A percentile compares a stretch with the other conserved stretches of the same genome.
These are phyloP conservation scores for Athrips mouffetella DNA, from an alignment of 2,888 invertebrate species.

Conservation along the genomic window DNA sequence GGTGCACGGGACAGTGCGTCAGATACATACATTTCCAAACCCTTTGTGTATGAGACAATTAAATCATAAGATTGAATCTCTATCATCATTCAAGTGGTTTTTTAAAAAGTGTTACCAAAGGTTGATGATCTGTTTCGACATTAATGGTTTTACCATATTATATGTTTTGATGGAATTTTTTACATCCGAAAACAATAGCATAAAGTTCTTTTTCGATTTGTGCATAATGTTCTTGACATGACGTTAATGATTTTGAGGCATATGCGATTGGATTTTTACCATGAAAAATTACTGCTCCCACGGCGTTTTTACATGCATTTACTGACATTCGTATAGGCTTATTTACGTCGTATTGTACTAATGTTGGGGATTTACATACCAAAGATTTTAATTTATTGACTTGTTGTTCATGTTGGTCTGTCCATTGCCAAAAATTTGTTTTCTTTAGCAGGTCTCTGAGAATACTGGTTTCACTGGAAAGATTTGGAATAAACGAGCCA, in stretches of 20 bases:
- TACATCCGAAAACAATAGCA: conserved; percentile 10
- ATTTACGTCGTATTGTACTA: conserved; percentile 20
- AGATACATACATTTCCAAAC: no score
- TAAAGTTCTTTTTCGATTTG: conserved; percentile 20
- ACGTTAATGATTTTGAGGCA: conserved; percentile 26
- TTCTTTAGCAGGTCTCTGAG: conserved; percentile 27
- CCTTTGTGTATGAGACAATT: conserved; percentile 11
- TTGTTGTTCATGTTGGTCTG: conserved; percentile 23
- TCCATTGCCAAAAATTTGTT: conserved; percentile 29
- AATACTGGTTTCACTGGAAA: conserved; percentile 19
- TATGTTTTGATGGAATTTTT: conserved; percentile 10
- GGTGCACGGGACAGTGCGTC: no score
- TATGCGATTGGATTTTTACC: conserved; percentile 28
- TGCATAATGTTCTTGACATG: conserved; percentile 27
- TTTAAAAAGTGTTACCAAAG: conserved; percentile 14
- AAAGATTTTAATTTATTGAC: conserved; percentile 20
- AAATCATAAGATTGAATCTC: conserved; percentile 14
- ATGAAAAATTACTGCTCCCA: conserved; percentile 26
- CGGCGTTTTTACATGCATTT: conserved; percentile 20
- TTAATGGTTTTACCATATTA: conserved; percentile 17
- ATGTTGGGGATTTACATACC: conserved; percentile 20
- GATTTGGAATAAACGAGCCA: conserved; percentile 18
- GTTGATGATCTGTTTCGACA: conserved; percentile 20
- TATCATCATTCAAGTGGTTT: conserved; percentile 18
- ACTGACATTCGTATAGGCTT: conserved; percentile 19